phyloP scores from a whole-genome alignment of 2,797 vertebrate species.

The Lutjanus campechanus region DNA sequence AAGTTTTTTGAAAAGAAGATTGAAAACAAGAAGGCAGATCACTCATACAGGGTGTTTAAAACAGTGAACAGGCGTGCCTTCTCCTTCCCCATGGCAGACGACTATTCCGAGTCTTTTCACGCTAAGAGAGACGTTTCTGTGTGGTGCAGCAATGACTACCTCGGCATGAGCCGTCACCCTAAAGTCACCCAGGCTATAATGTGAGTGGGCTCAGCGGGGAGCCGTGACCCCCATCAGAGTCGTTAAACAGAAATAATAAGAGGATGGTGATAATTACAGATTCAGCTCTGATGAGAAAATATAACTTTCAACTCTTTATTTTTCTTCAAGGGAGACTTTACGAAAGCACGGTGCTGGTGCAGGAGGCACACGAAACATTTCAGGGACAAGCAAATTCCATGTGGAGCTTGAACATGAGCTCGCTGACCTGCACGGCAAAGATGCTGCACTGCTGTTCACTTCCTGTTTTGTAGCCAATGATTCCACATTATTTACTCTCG shows the following conservation, averaged over 20 bases:
- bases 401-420: slow-evolving; percentile 93
- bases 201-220: slow-evolving; percentile 81
- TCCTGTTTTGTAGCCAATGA: slow-evolving; percentile 97
- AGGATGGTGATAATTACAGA: not conserved
- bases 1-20: slow-evolving; percentile 94
- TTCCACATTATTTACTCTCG: slow-evolving; percentile 94
- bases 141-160: slow-evolving; percentile 98
- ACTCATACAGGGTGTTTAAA: slow-evolving; percentile 95
- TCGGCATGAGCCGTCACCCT: slow-evolving; percentile 95
- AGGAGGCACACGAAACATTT: slow-evolving; percentile 95
- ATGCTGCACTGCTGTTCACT: slow-evolving; percentile 92
- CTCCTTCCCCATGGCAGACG: slow-evolving; percentile 93
- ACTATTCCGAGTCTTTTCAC: slow-evolving; percentile 87
- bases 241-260: not conserved
- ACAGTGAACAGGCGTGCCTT: slow-evolving; percentile 91
- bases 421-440: slow-evolving; percentile 93
- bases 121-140: slow-evolving; percentile 91
- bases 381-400: slow-evolving; percentile 94
- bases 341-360: slow-evolving; percentile 92
- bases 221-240: not conserved
- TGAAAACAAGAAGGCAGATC: slow-evolving; percentile 91
- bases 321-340: slow-evolving; percentile 88
- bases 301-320: not conserved
- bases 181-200: slow-evolving; percentile 88
- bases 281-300: not conserved